A percentile compares a stretch with the other conserved stretches of the same genome.
Evolutionary conservation across 92 coral and sea anemone species (phyloP).

Genomic region (Phenganax marumi): DNA sequence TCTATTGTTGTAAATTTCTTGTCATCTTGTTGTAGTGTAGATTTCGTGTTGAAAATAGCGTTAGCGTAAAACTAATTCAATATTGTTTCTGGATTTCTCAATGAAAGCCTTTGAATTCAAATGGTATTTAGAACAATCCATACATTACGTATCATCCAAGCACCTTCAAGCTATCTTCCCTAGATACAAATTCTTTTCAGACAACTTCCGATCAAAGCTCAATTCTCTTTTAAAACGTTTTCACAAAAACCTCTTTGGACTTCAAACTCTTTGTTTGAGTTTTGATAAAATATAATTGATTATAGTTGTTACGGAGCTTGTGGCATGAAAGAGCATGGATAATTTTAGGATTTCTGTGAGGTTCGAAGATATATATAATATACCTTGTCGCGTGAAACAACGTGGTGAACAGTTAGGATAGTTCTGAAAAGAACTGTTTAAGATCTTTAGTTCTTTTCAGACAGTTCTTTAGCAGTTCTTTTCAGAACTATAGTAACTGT

Average conservation of each 20-base stretch:
- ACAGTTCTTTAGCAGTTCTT: no score
- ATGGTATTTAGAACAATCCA: background rate
- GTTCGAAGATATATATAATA: background rate
- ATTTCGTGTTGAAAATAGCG: background rate
- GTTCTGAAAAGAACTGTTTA: no score
- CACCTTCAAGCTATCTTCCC: background rate
- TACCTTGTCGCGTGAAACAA: no score
- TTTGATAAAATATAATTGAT: background rate
- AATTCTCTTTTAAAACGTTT: background rate
- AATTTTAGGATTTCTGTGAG: background rate
- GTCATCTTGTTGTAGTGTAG: background rate
- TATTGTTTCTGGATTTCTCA: background rate
- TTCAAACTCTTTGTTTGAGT: conserved; percentile 4
- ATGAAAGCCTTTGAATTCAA: background rate
- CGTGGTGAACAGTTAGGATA: no score
- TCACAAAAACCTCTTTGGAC: background rate
- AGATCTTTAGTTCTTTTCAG: no score
- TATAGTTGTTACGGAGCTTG: background rate
- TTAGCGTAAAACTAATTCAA: background rate
- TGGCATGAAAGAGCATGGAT: no score
- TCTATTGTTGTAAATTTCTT: no score
- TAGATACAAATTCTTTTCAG: conserved; percentile 12
- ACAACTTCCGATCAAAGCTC: background rate
- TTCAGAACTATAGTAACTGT: no score
- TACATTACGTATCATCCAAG: background rate